Base-by-base conservation (phyloP, 23 tunicate species). In the Oikopleura dioica region DNA sequence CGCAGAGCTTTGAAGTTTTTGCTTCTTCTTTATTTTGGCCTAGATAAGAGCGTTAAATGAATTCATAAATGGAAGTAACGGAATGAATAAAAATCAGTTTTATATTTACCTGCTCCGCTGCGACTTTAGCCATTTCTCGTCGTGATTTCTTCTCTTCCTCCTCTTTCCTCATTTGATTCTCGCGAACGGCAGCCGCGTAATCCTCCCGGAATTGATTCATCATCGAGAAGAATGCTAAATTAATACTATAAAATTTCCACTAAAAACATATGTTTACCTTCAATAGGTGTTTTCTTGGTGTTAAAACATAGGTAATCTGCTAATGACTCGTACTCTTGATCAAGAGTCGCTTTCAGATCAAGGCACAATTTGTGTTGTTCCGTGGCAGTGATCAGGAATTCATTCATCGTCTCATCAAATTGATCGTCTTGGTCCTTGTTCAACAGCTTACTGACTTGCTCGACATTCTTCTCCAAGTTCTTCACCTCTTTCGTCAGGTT, bases 121-220 rank as follows among this genome's bases (percentile, higher is more conserved):
- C 84, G 31, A 82, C 75, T 16, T 36, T 80, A 36, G 72, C 82
- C 68, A 79, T 76, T 1, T 84, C 79, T 63, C 72, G 82, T 76
- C 72, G 84, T 36, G 80, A 81, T 59, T 80, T 84, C 55, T 89
- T 79, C 78, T 89, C 96, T 38, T 85, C 92, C 51, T 89, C 85
- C 38, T 89, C 96, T 36, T 78, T 38, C 5, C 85, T 84, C 36
- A 89, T 89, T 77, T 80, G 76, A 44, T 44, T 44, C 21, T 44
- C 55, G 16, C 21, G 9, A 9, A 44, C 55, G 9, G 55, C 55
- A 21, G 16, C 21, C 55, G 21, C 9, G 55, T 44, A 44, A 44
- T 44, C 55, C 55, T 44, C 16, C 55, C 55, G 55, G 21, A 44
- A 44, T 21, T 9, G 9, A 44, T 44, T 21, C 16, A 44, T 44